Conservation (phyloP, 1,140 invertebrate genomes). For the Acromyrmex echinatior region DNA sequence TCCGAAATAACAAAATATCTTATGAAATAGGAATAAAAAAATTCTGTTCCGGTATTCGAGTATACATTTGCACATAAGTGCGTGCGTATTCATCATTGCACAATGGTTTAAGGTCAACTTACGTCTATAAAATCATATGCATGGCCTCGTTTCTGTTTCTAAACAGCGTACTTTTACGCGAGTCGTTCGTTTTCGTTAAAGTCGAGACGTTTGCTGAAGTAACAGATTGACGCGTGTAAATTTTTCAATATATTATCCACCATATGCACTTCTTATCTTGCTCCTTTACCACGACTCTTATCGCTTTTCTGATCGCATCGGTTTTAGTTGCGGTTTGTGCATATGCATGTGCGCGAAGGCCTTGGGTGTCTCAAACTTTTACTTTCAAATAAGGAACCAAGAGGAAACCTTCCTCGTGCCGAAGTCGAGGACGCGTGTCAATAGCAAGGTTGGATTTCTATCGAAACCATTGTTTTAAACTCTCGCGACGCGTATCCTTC, state of each 20-base stretch:
- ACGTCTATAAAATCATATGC: conserved; percentile 47
- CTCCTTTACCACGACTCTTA: neutral
- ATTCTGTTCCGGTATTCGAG: neutral
- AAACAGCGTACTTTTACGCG: neutral
- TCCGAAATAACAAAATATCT: neutral
- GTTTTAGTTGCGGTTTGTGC: conserved; percentile 38
- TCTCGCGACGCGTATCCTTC: neutral
- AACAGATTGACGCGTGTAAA: conserved; percentile 1
- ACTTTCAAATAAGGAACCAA: conserved; percentile 13
- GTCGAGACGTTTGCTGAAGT: neutral
- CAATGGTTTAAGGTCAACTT: conserved; percentile 49
- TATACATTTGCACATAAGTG: neutral
- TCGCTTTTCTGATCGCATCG: conserved; percentile 26
- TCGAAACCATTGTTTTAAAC: neutral
- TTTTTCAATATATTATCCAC: neutral
- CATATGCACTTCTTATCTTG: conserved; percentile 7
- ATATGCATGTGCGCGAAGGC: neutral
- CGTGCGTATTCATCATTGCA: conserved; percentile 23
- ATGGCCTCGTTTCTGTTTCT: conserved; percentile 57
- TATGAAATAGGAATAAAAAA: neutral
- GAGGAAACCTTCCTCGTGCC: neutral
- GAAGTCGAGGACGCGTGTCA: neutral
- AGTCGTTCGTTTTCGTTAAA: conserved; percentile 10
- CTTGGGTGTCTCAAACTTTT: conserved; percentile 41
- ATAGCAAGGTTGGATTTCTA: conserved; percentile 23